Conservation (phyloP, 2,113 vertebrate genomes). For the Crotalus viridis region DNA sequence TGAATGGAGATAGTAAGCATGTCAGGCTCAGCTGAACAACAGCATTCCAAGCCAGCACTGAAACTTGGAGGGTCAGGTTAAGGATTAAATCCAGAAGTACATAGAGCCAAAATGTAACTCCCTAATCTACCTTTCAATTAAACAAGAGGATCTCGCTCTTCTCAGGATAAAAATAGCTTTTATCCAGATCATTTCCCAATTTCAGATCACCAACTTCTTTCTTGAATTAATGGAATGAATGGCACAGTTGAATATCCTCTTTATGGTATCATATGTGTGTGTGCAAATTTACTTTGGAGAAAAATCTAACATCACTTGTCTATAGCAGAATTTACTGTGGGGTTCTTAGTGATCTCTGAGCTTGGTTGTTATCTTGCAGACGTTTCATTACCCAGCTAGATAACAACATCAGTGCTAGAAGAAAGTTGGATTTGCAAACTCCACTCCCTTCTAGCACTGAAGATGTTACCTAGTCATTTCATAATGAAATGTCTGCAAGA, state of each 20-base stretch:
- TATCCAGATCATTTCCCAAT: not conserved
- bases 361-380: not conserved
- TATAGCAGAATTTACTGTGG: not conserved
- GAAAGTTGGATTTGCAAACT: not conserved
- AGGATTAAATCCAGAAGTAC: not conserved
- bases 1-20: not conserved
- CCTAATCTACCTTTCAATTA: not conserved
- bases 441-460: not conserved
- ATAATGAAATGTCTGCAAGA: not conserved
- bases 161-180: not conserved
- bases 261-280: not conserved
- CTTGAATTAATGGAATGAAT: not conserved
- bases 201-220: not conserved
- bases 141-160: not conserved
- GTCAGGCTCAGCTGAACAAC: not conserved
- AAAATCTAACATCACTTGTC: not conserved
- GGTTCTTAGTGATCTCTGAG: not conserved
- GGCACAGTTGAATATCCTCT: not conserved
- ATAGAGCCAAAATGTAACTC: not conserved
- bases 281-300: not conserved
- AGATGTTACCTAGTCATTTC: not conserved
- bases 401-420: not conserved
- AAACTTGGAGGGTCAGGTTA: not conserved
- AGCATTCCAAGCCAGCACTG: not conserved
- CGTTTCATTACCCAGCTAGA: not conserved